Evolutionary conservation across 2,113 vertebrate genomes (phyloP).

Genomic region (Oncorhynchus clarkii): DNA sequence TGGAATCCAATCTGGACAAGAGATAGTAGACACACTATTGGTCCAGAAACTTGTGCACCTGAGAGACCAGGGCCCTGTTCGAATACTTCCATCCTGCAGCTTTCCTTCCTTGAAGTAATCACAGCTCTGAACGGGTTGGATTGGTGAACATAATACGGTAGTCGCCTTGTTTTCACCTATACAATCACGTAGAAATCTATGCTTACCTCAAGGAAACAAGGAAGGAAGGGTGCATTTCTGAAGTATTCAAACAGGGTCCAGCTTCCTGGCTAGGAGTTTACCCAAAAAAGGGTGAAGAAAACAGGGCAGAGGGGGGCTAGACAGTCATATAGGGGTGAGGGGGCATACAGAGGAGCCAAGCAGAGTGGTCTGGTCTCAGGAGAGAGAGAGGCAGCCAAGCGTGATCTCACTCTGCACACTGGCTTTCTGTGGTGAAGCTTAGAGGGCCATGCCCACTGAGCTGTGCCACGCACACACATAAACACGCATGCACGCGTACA

Average conservation of each 20-base stretch:
- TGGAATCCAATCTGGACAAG: neutral
- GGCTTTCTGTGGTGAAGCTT: conserved; percentile 14
- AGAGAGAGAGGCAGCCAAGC: conserved; percentile 19
- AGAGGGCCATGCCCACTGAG: conserved; percentile 47
- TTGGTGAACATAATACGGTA: too few relatives aligned
- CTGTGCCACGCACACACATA: conserved; percentile 16
- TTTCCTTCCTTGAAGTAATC: too few relatives aligned
- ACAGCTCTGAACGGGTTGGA: too few relatives aligned
- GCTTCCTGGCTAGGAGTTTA: too few relatives aligned
- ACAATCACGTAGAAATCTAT: too few relatives aligned
- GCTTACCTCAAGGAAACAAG: too few relatives aligned
- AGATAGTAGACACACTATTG: neutral
- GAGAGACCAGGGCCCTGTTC: too few relatives aligned
- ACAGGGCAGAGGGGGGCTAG: neutral
- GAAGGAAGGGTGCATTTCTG: too few relatives aligned
- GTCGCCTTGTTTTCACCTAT: too few relatives aligned
- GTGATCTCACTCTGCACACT: conserved; percentile 34
- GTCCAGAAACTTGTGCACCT: neutral
- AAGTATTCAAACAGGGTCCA: neutral
- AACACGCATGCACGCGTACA: neutral
- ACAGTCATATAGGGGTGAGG: neutral
- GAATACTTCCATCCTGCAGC: neutral
- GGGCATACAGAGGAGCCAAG: neutral
- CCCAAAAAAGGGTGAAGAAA: neutral
- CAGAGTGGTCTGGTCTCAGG: conserved; percentile 17